Evolutionary conservation across 1,140 invertebrate species (phyloP).

Genomic region (Sycobia sp.): DNA sequence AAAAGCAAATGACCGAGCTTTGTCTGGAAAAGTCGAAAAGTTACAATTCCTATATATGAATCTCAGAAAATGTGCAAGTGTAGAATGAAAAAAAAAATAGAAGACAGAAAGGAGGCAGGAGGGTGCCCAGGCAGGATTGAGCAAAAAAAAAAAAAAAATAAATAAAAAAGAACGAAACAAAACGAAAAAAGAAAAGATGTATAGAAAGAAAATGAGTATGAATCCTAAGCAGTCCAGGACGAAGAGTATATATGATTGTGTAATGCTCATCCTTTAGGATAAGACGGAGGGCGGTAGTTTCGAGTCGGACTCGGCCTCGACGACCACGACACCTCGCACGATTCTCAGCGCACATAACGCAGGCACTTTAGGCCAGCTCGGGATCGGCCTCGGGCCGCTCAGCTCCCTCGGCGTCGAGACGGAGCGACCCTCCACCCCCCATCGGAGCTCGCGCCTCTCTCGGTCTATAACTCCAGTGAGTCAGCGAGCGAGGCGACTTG

Average conservation of each 20-base stretch:
- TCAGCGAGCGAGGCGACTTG: conserved; percentile 39
- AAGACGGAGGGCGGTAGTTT: conserved; percentile 71
- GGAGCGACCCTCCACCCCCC: conserved; percentile 62
- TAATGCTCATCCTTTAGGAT: too few relatives aligned
- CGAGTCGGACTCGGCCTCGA: conserved; percentile 76
- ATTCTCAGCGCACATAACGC: conserved; percentile 65
- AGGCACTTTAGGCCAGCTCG: conserved; percentile 43
- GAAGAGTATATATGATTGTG: too few relatives aligned
- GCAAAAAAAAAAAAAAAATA: too few relatives aligned
- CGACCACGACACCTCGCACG: conserved; percentile 69
- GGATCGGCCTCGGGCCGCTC: conserved; percentile 44
- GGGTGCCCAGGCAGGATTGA: not conserved
- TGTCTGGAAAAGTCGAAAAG: too few relatives aligned
- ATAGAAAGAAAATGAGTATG: too few relatives aligned
- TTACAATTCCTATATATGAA: too few relatives aligned
- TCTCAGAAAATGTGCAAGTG: not conserved
- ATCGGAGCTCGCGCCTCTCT: conserved; percentile 56
- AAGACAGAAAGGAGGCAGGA: not conserved
- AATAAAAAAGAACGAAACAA: too few relatives aligned
- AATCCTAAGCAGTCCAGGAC: too few relatives aligned
- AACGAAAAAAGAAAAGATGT: too few relatives aligned
- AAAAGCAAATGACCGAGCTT: too few relatives aligned
- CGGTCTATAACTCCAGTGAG: conserved; percentile 56
- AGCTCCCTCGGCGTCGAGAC: conserved; percentile 54
- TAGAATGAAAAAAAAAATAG: not conserved